phyloP scores from a whole-genome alignment of 1,140 invertebrate species.

The Luehdorfia chinensis region DNA sequence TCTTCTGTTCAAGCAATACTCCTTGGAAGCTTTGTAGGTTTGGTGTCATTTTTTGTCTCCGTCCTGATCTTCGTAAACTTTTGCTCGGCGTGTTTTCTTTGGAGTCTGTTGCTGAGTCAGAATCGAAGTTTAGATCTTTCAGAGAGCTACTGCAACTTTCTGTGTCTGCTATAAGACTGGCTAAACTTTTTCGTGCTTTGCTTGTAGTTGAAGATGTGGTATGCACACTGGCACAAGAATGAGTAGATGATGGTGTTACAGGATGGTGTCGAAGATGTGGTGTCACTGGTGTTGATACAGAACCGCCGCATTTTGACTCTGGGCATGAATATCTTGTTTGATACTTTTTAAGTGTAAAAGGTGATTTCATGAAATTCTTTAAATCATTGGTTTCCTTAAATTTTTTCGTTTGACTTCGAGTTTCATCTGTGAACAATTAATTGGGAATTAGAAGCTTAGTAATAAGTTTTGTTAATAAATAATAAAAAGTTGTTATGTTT shows the following conservation, averaged over 20 bases:
- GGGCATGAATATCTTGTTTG: conserved; percentile 51
- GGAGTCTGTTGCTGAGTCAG: conserved; percentile 62
- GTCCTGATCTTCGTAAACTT: conserved; percentile 37
- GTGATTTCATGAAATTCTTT: conserved; percentile 70
- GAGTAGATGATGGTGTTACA: conserved; percentile 60
- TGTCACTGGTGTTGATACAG: conserved; percentile 57
- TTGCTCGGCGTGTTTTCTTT: conserved; percentile 70
- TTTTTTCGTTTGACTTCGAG: conserved; percentile 46
- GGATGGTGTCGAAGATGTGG: conserved; percentile 58
- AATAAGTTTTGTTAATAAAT: conserved; percentile 14
- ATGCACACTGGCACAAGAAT: conserved; percentile 59
- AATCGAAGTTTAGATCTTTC: conserved; percentile 71
- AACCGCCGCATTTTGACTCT: conserved; percentile 45
- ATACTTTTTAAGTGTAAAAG: conserved; percentile 66
- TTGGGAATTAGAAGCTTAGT: conserved; percentile 18
- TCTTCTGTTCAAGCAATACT: conserved; percentile 54
- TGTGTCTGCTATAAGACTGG: conserved; percentile 65
- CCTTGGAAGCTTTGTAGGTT: conserved; percentile 63
- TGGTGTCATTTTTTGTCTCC: conserved; percentile 46
- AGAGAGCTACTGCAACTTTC: conserved; percentile 74
- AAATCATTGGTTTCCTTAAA: conserved; percentile 51
- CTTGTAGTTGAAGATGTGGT: conserved; percentile 62
- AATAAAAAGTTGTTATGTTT: neutral
- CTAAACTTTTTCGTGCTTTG: conserved; percentile 57
- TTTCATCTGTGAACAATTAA: conserved; percentile 54